A percentile compares a stretch with the other conserved stretches of the same genome.
Conservation (phyloP, 2,888 invertebrate genomes). For the Zaprionus bogoriensis region DNA sequence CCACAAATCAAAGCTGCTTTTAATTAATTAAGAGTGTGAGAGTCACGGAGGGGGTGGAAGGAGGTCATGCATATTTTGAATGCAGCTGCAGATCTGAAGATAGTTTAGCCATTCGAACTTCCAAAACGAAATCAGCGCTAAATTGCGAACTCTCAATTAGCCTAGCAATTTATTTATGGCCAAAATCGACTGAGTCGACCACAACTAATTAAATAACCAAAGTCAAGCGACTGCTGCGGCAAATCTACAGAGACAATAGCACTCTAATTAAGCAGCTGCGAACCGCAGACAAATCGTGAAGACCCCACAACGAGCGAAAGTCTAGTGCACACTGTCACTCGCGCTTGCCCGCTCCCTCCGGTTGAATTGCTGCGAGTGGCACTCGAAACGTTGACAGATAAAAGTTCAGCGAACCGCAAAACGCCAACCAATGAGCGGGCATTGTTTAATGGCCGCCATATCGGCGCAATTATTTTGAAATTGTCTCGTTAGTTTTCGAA, state of each 20-base stretch:
- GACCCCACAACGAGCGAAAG: slow-evolving; percentile 50
- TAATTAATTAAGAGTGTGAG: slow-evolving; percentile 56
- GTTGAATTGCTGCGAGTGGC: slow-evolving; percentile 23
- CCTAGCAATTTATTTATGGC: no score
- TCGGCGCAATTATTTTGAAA: slow-evolving; percentile 74
- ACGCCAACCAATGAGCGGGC: slow-evolving; percentile 57
- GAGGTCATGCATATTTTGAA: neutral
- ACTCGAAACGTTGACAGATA: slow-evolving; percentile 63
- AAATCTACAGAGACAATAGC: slow-evolving; percentile 43
- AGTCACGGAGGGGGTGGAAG: slow-evolving; percentile 5
- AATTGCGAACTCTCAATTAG: no score
- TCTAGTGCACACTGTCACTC: slow-evolving; percentile 20
- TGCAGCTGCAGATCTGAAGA: neutral
- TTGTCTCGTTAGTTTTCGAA: slow-evolving; percentile 73
- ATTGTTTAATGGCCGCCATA: slow-evolving; percentile 67
- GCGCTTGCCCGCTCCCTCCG: neutral
- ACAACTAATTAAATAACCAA: neutral
- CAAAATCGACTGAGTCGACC: no score
- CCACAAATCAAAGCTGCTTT: slow-evolving; percentile 67
- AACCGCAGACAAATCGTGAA: slow-evolving; percentile 29
- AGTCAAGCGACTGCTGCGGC: neutral
- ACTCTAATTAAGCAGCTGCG: slow-evolving; percentile 44
- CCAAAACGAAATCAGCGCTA: no score
- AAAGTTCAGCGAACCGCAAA: slow-evolving; percentile 73
- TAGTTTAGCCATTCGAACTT: no score